Percentiles rank a stretch among this genome's conserved stretches.
Evolutionary conservation across 37 sponge, comb jelly and placozoan genomes (phyloP).

Genomic region (Eunapius fragilis): DNA sequence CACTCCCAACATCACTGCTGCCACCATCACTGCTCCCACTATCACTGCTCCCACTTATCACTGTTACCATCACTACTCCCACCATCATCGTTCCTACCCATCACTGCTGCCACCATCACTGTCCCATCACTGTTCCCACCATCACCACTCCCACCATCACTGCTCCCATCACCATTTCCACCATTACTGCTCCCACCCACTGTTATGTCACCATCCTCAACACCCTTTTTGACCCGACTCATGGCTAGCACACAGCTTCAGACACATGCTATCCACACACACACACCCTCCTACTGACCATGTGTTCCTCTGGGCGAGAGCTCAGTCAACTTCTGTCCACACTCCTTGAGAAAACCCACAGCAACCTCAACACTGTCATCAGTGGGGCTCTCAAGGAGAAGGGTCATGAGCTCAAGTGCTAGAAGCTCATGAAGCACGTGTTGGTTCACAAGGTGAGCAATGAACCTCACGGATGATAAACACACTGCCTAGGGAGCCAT

Average conservation of each 20-base stretch:
- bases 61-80: no score
- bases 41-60: no score
- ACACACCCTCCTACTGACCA: constrained; percentile 17
- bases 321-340: constrained; percentile 82
- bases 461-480: constrained; percentile 85
- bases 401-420: constrained; percentile 90
- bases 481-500: constrained; percentile 53
- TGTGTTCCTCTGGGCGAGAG: constrained; percentile 80
- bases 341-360: constrained; percentile 90
- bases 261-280: not conserved
- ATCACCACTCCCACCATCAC: no score
- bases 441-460: constrained; percentile 98
- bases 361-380: constrained; percentile 97
- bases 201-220: no score
- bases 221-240: no score
- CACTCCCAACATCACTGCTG: not conserved
- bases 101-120: no score
- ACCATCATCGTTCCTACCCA: no score
- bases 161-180: no score
- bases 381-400: constrained; percentile 90
- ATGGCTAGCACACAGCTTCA: not conserved
- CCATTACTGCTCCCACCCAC: no score
- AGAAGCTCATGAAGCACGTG: constrained; percentile 88
- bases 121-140: no score
- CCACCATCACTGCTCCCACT: no score